These are phyloP conservation scores for Lasioglossum calceatum DNA, from an alignment of 2,888 invertebrate species.

Conservation along the genomic window DNA sequence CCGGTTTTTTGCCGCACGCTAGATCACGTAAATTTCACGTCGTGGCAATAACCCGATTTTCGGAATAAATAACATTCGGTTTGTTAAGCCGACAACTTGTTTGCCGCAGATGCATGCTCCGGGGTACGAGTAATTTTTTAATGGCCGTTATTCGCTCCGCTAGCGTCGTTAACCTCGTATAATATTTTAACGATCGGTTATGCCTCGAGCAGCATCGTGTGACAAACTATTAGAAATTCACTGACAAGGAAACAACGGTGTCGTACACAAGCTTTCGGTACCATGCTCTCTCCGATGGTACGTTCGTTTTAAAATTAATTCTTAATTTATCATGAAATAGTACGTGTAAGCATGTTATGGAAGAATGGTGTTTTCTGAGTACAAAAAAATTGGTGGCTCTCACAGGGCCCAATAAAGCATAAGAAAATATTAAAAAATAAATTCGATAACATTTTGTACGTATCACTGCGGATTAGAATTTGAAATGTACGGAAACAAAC, in stretches of 20 bases:
- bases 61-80: slow-evolving; percentile 57
- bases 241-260: background rate
- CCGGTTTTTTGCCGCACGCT: slow-evolving; percentile 26
- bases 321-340: too few relatives aligned
- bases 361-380: too few relatives aligned
- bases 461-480: too few relatives aligned
- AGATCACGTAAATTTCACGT: slow-evolving; percentile 49
- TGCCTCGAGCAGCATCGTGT: background rate
- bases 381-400: too few relatives aligned
- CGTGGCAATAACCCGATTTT: slow-evolving; percentile 58
- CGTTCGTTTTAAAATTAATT: too few relatives aligned
- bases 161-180: background rate
- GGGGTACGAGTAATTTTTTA: slow-evolving; percentile 48
- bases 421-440: too few relatives aligned
- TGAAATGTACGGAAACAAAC: too few relatives aligned
- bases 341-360: too few relatives aligned
- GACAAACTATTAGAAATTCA: background rate
- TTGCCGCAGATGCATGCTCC: slow-evolving; percentile 40
- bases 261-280: too few relatives aligned
- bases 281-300: too few relatives aligned
- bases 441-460: too few relatives aligned
- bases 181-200: slow-evolving; percentile 3
- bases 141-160: slow-evolving; percentile 7
- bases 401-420: too few relatives aligned
- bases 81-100: slow-evolving; percentile 55